Evolutionary conservation across 2,113 vertebrate species (phyloP).

Genomic region (Megaceryle maxima): DNA sequence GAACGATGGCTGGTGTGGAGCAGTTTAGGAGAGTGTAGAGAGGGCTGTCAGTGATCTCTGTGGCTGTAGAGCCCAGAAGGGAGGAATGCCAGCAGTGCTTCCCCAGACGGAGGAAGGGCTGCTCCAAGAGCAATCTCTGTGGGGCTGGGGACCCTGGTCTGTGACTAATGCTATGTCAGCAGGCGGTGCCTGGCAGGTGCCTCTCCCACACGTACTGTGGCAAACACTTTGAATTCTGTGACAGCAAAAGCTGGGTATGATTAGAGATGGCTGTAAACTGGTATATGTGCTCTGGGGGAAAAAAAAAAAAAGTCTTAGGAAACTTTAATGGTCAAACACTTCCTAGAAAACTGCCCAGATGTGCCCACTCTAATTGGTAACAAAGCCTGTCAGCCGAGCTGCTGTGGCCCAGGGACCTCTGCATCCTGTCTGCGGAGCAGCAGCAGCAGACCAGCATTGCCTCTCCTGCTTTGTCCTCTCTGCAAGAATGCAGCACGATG

Average conservation of each 20-base stretch:
- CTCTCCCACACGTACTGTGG: background rate
- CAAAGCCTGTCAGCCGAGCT: background rate
- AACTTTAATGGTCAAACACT: background rate
- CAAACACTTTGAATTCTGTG: background rate
- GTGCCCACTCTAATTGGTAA: accelerated
- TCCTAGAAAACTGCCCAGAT: background rate
- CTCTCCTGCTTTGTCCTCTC: background rate
- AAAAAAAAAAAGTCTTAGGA: background rate
- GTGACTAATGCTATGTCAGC: background rate
- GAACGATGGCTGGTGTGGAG: background rate
- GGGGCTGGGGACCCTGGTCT: background rate
- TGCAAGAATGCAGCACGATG: background rate
- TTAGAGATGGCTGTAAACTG: background rate
- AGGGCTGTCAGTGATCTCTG: background rate
- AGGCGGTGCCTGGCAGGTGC: no score
- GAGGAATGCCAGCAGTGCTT: background rate
- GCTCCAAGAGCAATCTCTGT: background rate
- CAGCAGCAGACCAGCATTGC: background rate
- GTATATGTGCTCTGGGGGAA: background rate
- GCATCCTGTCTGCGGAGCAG: background rate
- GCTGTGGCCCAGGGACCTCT: no score
- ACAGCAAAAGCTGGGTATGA: background rate
- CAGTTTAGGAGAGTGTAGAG: background rate
- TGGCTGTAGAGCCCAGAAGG: background rate
- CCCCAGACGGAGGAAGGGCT: background rate